Conservation (phyloP, 2,888 invertebrate species). For the Drosophila eohydei region DNA sequence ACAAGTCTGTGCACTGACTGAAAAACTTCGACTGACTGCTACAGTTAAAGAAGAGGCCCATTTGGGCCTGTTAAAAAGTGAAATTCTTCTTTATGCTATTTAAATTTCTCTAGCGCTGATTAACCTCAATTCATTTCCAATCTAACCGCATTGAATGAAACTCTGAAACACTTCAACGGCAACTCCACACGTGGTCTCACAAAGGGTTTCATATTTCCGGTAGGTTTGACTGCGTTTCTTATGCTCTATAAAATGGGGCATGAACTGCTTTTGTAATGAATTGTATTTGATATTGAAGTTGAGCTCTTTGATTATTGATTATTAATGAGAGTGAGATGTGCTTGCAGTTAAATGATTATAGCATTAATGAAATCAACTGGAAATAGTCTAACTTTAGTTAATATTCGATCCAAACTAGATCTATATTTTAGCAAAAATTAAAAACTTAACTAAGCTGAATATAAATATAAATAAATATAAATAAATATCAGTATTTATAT, state of each 20-base stretch:
- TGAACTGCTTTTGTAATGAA: background rate
- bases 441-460: too few relatives aligned
- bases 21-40: background rate
- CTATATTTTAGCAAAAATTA: too few relatives aligned
- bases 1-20: background rate
- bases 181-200: constrained; percentile 46
- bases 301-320: background rate
- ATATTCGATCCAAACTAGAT: too few relatives aligned
- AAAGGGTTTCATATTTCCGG: constrained; percentile 64
- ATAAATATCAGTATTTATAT: too few relatives aligned
- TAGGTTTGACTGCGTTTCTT: constrained; percentile 10
- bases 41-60: constrained; percentile 7
- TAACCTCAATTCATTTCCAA: constrained; percentile 53
- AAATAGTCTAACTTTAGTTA: too few relatives aligned
- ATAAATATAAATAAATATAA: too few relatives aligned
- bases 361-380: too few relatives aligned
- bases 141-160: constrained; percentile 59
- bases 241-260: background rate
- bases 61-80: constrained; percentile 36
- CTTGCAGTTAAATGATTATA: too few relatives aligned
- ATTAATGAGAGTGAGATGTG: background rate
- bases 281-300: too few relatives aligned
- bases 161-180: constrained; percentile 43
- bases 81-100: constrained; percentile 44
- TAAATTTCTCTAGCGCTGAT: constrained; percentile 56